These are phyloP conservation scores for Lutjanus erythropterus DNA, from an alignment of 2,113 vertebrate genomes.

Conservation along the genomic window DNA sequence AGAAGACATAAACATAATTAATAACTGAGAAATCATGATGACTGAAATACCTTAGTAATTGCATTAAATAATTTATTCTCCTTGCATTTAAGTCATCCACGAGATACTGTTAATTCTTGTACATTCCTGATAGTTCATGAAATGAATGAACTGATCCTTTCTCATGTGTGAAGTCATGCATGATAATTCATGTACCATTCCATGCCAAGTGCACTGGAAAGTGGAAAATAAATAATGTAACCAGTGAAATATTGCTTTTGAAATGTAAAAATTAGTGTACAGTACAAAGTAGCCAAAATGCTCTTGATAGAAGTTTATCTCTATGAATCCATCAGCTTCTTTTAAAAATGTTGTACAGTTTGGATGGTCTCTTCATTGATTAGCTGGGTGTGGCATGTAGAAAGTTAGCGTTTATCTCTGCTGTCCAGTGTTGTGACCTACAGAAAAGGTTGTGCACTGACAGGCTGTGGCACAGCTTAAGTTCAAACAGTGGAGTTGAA, in stretches of 20 bases:
- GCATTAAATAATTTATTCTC: too few species aligned
- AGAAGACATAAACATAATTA: too few species aligned
- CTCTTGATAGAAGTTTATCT: background rate
- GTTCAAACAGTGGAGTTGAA: slow-evolving; percentile 52
- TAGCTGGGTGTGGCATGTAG: slow-evolving; percentile 18
- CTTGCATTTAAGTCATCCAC: too few species aligned
- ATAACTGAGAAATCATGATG: too few species aligned
- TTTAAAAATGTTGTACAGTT: slow-evolving; percentile 26
- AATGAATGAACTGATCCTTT: too few species aligned
- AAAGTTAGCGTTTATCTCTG: background rate
- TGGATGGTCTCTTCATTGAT: slow-evolving; percentile 31
- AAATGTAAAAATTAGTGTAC: slow-evolving; percentile 11
- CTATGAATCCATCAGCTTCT: background rate
- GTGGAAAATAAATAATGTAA: slow-evolving; percentile 3
- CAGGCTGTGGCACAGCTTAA: slow-evolving; percentile 20
- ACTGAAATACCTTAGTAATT: too few species aligned
- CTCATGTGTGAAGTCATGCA: too few species aligned
- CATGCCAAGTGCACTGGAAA: background rate
- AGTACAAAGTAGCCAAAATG: slow-evolving; percentile 24
- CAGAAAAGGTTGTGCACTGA: background rate
- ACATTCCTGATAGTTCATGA: too few species aligned
- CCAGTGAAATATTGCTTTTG: slow-evolving; percentile 32
- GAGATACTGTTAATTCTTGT: too few species aligned
- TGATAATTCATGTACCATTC: too few species aligned
- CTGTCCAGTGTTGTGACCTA: slow-evolving; percentile 1